Base-by-base conservation (phyloP, 2,113 vertebrate genomes). In the Cheilinus undulatus region DNA sequence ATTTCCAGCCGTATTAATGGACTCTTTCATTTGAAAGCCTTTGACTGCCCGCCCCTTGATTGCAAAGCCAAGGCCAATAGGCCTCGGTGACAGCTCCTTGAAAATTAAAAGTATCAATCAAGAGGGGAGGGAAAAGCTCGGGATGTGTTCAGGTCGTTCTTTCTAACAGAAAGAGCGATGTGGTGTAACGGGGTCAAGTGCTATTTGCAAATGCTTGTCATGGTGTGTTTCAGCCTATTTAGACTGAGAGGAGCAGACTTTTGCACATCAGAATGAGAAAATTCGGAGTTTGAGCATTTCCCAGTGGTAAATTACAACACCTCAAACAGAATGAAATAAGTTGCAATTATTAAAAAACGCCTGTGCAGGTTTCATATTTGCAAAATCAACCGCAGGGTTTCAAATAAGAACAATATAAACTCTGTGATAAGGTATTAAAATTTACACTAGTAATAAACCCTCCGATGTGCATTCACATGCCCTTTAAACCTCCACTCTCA, bases 61-160 rank as follows among this genome's bases (percentile, higher is more conserved):
- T 85, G 78, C 84, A 80, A 80, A 86, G 75, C 81, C 83, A 78
- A 77, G 80, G 73, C 80, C 71, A 76, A 78, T 71, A 61, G 73
- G 72, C 71, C 49, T 73, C 1, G 2, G 80, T 88, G 85, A 85
- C 78, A 82, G 86, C 83, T 82, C 69, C 76, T 81, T 70, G 85
- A 88, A 89, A 92, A 93, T 91, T 77, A 88, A 92, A 91, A 85
- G 78, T 82, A 90, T 92, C 86, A 86, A 91, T 92, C 91, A 90
- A 66, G 79, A 73, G 7, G 1, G 59, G 58, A 23, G 23, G 32
- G 36, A 20, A n/a, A 48, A 23, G 57, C 32, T 57, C 34, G 51
- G 40, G 62, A 76, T 73, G 72, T 45, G 58, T 62, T 73, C 42
- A 62, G 73, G 73, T 65, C 28, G 13, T 40, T 46, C 30, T 6